Evolutionary conservation across 2,888 invertebrate species (phyloP).

Genomic region (Sceliomorpha sp.): DNA sequence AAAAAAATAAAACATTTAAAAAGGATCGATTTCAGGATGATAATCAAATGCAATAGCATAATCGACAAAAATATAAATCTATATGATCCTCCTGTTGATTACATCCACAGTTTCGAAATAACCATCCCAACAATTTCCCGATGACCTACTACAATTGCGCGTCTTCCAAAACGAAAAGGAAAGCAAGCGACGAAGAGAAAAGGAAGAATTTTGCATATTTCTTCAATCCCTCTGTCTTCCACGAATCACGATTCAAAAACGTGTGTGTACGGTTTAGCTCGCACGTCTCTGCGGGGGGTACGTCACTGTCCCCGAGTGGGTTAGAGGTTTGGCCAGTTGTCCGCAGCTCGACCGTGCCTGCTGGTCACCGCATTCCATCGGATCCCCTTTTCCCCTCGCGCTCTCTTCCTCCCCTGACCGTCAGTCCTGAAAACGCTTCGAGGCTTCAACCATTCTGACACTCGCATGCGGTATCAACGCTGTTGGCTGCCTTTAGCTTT

Average conservation of each 20-base stretch:
- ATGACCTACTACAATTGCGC: too few species aligned
- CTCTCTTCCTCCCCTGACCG: constrained; percentile 32
- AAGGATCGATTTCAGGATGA: too few species aligned
- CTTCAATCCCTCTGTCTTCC: constrained; percentile 19
- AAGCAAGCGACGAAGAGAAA: too few species aligned
- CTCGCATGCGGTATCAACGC: constrained; percentile 76
- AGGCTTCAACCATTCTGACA: constrained; percentile 69
- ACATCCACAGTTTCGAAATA: too few species aligned
- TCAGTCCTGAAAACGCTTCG: constrained; percentile 39
- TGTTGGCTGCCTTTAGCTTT: constrained; percentile 75
- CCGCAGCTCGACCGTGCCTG: constrained; percentile 21
- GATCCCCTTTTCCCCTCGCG: constrained; percentile 47
- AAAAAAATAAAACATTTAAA: too few species aligned
- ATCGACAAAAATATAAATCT: too few species aligned
- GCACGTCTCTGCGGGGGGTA: constrained; percentile 74
- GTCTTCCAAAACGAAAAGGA: too few species aligned
- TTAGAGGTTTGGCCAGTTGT: constrained; percentile 30
- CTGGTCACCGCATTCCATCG: constrained; percentile 47
- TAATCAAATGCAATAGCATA: too few species aligned
- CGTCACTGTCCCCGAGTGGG: constrained; percentile 71
- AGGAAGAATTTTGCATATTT: not conserved
- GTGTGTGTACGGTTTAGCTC: constrained; percentile 47
- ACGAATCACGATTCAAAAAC: constrained; percentile 29
- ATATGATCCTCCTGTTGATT: too few species aligned
- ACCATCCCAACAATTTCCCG: too few species aligned